phyloP scores from a whole-genome alignment of 2,113 vertebrate species.

The Sorex araneus region DNA sequence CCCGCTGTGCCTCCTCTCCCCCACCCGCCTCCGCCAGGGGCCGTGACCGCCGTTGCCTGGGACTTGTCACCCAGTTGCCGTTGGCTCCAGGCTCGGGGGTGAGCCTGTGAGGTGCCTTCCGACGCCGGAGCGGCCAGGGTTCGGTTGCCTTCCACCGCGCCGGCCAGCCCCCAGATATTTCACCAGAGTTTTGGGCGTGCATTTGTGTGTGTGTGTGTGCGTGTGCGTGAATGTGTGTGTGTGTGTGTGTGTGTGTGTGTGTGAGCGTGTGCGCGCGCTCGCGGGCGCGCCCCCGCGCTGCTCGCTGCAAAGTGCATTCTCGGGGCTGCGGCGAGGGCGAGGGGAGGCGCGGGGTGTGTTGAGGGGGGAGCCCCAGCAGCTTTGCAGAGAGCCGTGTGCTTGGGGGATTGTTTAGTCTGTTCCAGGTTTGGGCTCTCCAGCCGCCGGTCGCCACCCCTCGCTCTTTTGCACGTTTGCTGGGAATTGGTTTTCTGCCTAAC shows the following conservation, averaged over 20 bases:
- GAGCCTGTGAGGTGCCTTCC: conserved; percentile 33
- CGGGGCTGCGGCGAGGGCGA: conserved; percentile 55
- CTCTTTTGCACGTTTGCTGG: conserved; percentile 50
- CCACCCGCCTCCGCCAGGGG: conserved; percentile 56
- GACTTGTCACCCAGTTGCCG: conserved; percentile 76
- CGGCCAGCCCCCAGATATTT: conserved; percentile 41
- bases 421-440: conserved; percentile 59
- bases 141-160: not conserved
- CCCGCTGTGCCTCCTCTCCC: conserved; percentile 30
- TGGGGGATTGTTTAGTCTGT: conserved; percentile 80
- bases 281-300: conserved; percentile 59
- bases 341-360: conserved; percentile 5
- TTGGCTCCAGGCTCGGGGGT: not conserved
- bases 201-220: no score
- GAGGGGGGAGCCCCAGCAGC: conserved; percentile 44
- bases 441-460: conserved; percentile 59
- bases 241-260: no score
- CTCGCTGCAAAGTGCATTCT: conserved; percentile 78
- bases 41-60: conserved; percentile 55
- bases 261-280: conserved; percentile 41
- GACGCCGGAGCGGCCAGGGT: not conserved
- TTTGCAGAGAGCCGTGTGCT: conserved; percentile 72
- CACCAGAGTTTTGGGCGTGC: conserved; percentile 67
- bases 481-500: conserved; percentile 63
- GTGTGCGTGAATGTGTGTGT: not conserved